Conservation (phyloP, 2,888 invertebrate genomes). For the Hypomecis atomaria region DNA sequence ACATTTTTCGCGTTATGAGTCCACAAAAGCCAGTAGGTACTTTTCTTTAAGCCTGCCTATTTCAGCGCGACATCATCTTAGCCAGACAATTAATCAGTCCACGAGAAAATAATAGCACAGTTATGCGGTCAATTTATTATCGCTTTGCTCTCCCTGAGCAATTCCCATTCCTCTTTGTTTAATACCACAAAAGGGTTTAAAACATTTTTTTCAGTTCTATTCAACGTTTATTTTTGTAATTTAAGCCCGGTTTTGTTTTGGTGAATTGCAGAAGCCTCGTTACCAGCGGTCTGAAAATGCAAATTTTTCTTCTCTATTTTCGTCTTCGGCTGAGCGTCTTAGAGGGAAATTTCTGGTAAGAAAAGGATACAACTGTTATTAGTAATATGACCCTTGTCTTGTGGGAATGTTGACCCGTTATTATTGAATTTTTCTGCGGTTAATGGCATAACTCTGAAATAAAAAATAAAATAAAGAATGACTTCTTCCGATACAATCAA, state of each 20-base stretch:
- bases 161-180: conserved; percentile 59
- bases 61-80: conserved; percentile 45
- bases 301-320: conserved; percentile 32
- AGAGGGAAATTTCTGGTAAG: conserved; percentile 10
- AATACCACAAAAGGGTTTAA: conserved; percentile 58
- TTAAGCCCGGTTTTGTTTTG: conserved; percentile 40
- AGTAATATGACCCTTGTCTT: neutral
- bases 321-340: conserved; percentile 18
- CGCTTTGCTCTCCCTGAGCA: conserved; percentile 53
- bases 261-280: conserved; percentile 33
- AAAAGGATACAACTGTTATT: neutral
- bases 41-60: conserved; percentile 22
- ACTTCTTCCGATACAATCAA: too few species aligned
- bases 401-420: too few species aligned
- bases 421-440: too few species aligned
- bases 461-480: too few species aligned
- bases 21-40: conserved; percentile 11
- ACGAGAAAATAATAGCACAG: conserved; percentile 55
- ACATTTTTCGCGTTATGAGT: too few species aligned
- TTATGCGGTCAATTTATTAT: conserved; percentile 63
- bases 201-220: conserved; percentile 46
- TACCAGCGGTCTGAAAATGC: conserved; percentile 36
- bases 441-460: too few species aligned
- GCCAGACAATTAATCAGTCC: conserved; percentile 55
- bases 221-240: conserved; percentile 41